Percentiles rank a stretch among this genome's conserved stretches.
Conservation (phyloP, 2,113 vertebrate species). For the Stigmatopora nigra region DNA sequence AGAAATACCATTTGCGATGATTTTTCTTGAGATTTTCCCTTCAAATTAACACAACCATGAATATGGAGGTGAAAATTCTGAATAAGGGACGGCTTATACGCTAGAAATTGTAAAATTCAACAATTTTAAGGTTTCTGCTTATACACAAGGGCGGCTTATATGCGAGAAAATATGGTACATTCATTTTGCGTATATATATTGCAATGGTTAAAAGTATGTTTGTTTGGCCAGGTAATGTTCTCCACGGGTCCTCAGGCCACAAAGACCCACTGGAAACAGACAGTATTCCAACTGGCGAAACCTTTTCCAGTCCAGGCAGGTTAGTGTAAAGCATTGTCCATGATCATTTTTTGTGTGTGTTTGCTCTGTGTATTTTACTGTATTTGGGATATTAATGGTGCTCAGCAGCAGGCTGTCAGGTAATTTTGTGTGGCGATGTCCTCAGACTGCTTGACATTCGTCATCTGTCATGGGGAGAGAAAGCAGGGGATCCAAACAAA, state of each 20-base stretch:
- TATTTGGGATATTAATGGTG: background rate
- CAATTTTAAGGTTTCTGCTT: too few relatives aligned
- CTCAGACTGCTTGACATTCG: slow-evolving; percentile 45
- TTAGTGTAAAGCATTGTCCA: slow-evolving; percentile 47
- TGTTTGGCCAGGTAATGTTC: slow-evolving; percentile 77
- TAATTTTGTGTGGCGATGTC: slow-evolving; percentile 49
- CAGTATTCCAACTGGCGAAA: slow-evolving; percentile 82
- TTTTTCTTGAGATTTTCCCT: too few relatives aligned
- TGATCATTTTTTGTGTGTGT: background rate
- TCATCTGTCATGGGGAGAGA: slow-evolving; percentile 59
- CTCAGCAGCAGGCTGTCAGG: slow-evolving; percentile 19
- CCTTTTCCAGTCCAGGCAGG: slow-evolving; percentile 81
- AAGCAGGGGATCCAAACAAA: slow-evolving; percentile 53
- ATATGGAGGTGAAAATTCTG: too few relatives aligned
- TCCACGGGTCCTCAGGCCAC: slow-evolving; percentile 82
- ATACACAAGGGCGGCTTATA: too few relatives aligned
- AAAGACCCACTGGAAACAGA: slow-evolving; percentile 96
- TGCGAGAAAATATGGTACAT: background rate
- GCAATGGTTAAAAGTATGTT: background rate
- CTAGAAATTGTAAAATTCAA: too few relatives aligned
- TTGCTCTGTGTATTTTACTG: background rate
- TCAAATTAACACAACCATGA: too few relatives aligned
- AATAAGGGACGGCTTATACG: too few relatives aligned
- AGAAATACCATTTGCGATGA: too few relatives aligned
- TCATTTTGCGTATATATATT: background rate